These are phyloP conservation scores for Neolamprologus multifasciatus DNA, from an alignment of 2,797 vertebrate species.

Conservation along the genomic window DNA sequence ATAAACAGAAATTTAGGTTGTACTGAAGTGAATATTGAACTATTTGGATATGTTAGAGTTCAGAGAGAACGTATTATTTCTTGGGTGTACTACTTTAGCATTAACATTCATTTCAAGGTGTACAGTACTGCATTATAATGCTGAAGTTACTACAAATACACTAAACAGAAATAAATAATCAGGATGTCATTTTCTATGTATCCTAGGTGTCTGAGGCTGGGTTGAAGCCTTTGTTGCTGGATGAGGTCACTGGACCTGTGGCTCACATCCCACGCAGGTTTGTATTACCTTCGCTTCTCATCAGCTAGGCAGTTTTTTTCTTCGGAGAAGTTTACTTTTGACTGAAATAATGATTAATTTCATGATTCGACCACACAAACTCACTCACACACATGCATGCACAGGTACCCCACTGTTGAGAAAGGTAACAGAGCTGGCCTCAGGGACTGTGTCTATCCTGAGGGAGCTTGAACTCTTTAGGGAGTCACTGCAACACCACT, in stretches of 20 bases:
- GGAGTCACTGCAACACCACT: constrained; percentile 58
- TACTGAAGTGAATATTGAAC: background rate
- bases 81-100: background rate
- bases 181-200: background rate
- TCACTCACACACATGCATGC: background rate
- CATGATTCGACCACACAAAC: constrained; percentile 21
- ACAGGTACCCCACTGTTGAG: constrained; percentile 3
- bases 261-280: constrained; percentile 8
- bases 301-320: background rate
- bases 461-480: constrained; percentile 47
- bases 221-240: constrained; percentile 9
- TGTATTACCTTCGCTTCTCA: background rate
- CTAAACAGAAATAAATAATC: background rate
- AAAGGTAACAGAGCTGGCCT: constrained; percentile 53
- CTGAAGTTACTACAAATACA: background rate
- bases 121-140: background rate
- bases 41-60: background rate
- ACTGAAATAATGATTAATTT: constrained; percentile 15
- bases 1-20: background rate
- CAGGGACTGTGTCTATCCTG: constrained; percentile 52
- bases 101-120: background rate
- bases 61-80: background rate
- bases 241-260: constrained; percentile 11
- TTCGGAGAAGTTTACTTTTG: constrained; percentile 26
- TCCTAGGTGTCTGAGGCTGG: constrained; percentile 35